A percentile compares a stretch with the other conserved stretches of the same genome.
Conservation (phyloP, 2,113 vertebrate species). For the Misgurnus mizolepis region DNA sequence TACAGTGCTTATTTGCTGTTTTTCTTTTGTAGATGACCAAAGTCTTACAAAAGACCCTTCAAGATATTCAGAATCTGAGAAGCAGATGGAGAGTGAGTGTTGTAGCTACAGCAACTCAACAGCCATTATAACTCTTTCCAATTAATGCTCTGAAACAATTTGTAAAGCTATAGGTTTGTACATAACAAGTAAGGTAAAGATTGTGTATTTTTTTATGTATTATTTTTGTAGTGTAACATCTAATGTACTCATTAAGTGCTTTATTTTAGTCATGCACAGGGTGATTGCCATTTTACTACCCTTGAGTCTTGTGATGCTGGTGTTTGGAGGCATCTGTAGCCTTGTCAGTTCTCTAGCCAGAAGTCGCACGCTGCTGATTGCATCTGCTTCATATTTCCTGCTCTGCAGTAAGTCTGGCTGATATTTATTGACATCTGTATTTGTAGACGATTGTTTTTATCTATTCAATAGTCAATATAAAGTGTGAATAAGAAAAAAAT, state of each 20-base stretch:
- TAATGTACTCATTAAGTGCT: neutral
- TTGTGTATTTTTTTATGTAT: neutral
- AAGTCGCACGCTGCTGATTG: conserved; percentile 67
- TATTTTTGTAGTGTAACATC: neutral
- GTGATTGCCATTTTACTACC: conserved; percentile 74
- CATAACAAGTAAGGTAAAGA: conserved; percentile 24
- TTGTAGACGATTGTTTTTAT: no score
- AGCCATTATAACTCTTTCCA: no score
- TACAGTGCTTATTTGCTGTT: neutral
- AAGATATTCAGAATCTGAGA: conserved; percentile 64
- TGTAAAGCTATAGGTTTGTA: conserved; percentile 35
- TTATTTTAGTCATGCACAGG: conserved; percentile 68
- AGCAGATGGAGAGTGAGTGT: conserved; percentile 70
- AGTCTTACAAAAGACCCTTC: conserved; percentile 58
- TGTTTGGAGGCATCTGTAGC: conserved; percentile 75
- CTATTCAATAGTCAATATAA: no score
- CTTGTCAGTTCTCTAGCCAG: conserved; percentile 74
- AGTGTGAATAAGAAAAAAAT: no score
- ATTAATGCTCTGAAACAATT: neutral
- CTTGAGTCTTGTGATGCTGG: conserved; percentile 74
- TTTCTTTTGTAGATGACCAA: conserved; percentile 53
- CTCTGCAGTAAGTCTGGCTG: conserved; percentile 70
- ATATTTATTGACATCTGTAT: no score
- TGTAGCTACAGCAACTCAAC: neutral
- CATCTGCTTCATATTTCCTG: conserved; percentile 74